A percentile compares a stretch with the other conserved stretches of the same genome.
Evolutionary conservation across 2,113 vertebrate genomes (phyloP).

Genomic region (Caranx ignobilis): DNA sequence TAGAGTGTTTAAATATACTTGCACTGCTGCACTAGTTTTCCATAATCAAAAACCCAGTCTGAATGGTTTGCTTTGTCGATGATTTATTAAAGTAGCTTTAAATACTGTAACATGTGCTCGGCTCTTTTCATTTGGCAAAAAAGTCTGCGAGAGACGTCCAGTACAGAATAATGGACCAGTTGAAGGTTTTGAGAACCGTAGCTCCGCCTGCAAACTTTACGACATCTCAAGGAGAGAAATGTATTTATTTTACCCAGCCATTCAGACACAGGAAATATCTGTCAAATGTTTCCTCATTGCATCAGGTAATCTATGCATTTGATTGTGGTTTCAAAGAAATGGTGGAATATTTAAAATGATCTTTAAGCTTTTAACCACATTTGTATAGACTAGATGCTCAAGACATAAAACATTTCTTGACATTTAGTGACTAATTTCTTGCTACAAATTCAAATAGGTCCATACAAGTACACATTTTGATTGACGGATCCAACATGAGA

Average conservation of each 20-base stretch:
- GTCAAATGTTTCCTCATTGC: conserved; percentile 42
- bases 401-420: conserved; percentile 19
- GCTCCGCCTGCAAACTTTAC: conserved; percentile 60
- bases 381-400: conserved; percentile 38
- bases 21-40: conserved; percentile 34
- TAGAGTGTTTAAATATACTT: conserved; percentile 20
- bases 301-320: conserved; percentile 37
- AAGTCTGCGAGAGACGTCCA: conserved; percentile 27
- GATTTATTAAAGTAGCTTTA: conserved; percentile 64
- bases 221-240: conserved; percentile 31
- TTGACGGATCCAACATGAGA: background rate
- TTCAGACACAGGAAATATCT: conserved; percentile 55
- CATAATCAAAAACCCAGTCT: conserved; percentile 47
- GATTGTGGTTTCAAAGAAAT: conserved; percentile 29
- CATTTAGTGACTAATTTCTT: conserved; percentile 1
- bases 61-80: conserved; percentile 60
- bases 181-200: conserved; percentile 48
- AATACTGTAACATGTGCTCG: conserved; percentile 62
- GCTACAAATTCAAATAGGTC: background rate
- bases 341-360: conserved; percentile 30
- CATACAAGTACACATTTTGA: background rate
- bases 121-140: conserved; percentile 49
- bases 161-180: conserved; percentile 46
- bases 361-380: conserved; percentile 32
- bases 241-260: conserved; percentile 63